Conservation (phyloP, 2,113 vertebrate genomes). For the Chascanopsetta lugubris region DNA sequence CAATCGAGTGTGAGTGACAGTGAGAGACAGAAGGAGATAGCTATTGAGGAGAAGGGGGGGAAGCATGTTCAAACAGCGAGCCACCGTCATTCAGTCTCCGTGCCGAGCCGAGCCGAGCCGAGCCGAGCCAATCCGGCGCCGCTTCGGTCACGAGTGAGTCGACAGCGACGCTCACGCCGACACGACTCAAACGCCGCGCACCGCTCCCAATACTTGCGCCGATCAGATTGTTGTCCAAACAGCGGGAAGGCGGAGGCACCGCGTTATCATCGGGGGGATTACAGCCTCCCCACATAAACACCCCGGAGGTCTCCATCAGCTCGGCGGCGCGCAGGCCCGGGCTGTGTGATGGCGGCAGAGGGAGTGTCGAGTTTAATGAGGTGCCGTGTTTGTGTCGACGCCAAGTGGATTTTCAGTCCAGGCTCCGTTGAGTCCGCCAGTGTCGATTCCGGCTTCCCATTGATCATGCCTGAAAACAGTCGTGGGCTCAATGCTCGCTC, state of each 20-base stretch:
- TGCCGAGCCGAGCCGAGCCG: no score
- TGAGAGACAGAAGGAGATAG: slow-evolving; percentile 36
- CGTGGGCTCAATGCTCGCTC: slow-evolving; percentile 10
- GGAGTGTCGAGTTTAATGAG: slow-evolving; percentile 73
- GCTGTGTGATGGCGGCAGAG: slow-evolving; percentile 50
- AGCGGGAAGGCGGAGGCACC: slow-evolving; percentile 56
- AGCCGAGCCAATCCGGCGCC: slow-evolving; percentile 26
- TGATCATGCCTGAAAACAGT: slow-evolving; percentile 54
- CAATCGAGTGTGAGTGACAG: slow-evolving; percentile 59
- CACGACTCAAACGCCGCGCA: slow-evolving; percentile 57
- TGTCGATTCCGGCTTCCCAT: slow-evolving; percentile 52
- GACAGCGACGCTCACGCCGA: slow-evolving; percentile 46
- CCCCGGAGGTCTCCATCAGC: slow-evolving; percentile 68
- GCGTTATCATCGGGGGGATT: slow-evolving; percentile 68
- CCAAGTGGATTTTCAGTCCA: slow-evolving; percentile 66
- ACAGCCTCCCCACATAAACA: slow-evolving; percentile 59
- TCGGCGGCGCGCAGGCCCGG: slow-evolving; percentile 29
- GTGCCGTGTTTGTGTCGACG: slow-evolving; percentile 66
- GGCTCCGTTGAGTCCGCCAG: slow-evolving; percentile 44
- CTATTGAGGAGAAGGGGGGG: slow-evolving; percentile 11
- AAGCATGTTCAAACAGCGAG: slow-evolving; percentile 30
- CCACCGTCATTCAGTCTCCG: slow-evolving; percentile 30
- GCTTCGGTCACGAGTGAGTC: slow-evolving; percentile 58
- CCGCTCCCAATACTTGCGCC: slow-evolving; percentile 36
- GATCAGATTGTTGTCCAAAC: slow-evolving; percentile 59